Evolutionary conservation across 2,888 invertebrate species (phyloP), one percentile per base, ranked within the genome.

Genomic region (Scaptomyza flava): DNA sequence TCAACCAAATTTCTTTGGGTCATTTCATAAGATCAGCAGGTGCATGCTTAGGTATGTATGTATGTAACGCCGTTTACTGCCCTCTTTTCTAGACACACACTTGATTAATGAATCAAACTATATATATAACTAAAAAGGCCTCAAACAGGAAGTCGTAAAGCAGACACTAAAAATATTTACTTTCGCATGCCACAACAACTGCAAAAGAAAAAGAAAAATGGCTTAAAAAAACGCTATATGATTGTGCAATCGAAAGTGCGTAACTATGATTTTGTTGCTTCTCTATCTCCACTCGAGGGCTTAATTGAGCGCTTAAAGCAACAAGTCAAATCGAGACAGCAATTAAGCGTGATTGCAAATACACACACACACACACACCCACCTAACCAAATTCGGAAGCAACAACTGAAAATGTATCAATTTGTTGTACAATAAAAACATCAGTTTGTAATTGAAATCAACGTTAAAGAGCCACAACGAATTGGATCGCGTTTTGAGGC

Each of bases 181-280:
- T 86, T 81, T 81, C 86, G 81, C 81, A 81, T 70, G 64, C 56
- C 65, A 69, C 72, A 70, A 79, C 76, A 79, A 41, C 54, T 8
- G 6, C 12, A 30, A 46, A 23, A 34, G 17, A 42, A 2, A 41
- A 41, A 41, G 41, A 48, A 46, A 69, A 64, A 42, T 47, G 51
- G 45, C 38, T 56, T 33, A 11, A 48, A 68, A 47, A 47, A 41
- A 30, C 27, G n/a, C 9, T 14, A 4, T 17, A 4, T 17, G 72
- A 76, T 82, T 82, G 63, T 74, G 86, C 74, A 82, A 82, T 68
- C 62, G 68, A 71, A 74, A 72, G 68, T 82, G 82, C 86, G 87
- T 87, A 81, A 87, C 85, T 68, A 47, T 64, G 48, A 57, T 72
- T 63, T 61, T 47, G 46, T 65, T 62, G 57, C 42, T 46, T 9